Conservation (phyloP, 2,888 invertebrate genomes). For the Patella depressa region DNA sequence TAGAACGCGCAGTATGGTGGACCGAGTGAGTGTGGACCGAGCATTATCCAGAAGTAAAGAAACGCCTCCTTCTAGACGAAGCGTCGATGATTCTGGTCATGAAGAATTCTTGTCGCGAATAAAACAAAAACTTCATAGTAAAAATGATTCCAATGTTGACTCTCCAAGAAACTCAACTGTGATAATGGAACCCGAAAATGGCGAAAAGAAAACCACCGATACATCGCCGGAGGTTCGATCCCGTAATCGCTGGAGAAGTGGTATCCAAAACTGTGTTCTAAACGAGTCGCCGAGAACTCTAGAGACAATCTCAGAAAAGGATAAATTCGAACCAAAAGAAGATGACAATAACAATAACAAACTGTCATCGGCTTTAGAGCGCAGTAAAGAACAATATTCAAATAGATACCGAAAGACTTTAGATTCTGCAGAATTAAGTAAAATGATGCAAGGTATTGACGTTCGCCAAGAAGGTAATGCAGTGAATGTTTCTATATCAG, state of each 20-base stretch:
- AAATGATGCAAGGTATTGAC: slow-evolving; percentile 31
- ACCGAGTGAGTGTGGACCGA: slow-evolving; percentile 30
- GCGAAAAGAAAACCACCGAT: background rate
- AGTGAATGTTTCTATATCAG: slow-evolving; percentile 4
- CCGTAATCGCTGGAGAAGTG: slow-evolving; percentile 22
- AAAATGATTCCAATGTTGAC: slow-evolving; percentile 20
- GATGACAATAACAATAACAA: slow-evolving; percentile 18
- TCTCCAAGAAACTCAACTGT: slow-evolving; percentile 14
- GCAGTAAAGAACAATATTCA: slow-evolving; percentile 29
- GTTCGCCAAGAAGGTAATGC: slow-evolving; percentile 9
- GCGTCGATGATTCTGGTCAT: slow-evolving; percentile 33
- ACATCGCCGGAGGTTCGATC: background rate
- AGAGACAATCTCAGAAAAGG: slow-evolving; percentile 57
- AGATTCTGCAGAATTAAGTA: slow-evolving; percentile 48
- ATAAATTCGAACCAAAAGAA: slow-evolving; percentile 33
- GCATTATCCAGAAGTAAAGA: slow-evolving; percentile 13
- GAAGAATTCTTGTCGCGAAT: slow-evolving; percentile 38
- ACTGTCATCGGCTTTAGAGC: slow-evolving; percentile 29
- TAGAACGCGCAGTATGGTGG: slow-evolving; percentile 49
- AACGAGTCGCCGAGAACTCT: slow-evolving; percentile 35
- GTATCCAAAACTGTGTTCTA: background rate
- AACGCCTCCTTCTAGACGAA: slow-evolving; percentile 29
- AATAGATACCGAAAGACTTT: slow-evolving; percentile 41
- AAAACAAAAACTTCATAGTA: slow-evolving; percentile 32
- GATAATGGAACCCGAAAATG: slow-evolving; percentile 16